These are phyloP conservation scores for Hoplodrina ambigua DNA, from an alignment of 2,888 invertebrate species.

Conservation along the genomic window DNA sequence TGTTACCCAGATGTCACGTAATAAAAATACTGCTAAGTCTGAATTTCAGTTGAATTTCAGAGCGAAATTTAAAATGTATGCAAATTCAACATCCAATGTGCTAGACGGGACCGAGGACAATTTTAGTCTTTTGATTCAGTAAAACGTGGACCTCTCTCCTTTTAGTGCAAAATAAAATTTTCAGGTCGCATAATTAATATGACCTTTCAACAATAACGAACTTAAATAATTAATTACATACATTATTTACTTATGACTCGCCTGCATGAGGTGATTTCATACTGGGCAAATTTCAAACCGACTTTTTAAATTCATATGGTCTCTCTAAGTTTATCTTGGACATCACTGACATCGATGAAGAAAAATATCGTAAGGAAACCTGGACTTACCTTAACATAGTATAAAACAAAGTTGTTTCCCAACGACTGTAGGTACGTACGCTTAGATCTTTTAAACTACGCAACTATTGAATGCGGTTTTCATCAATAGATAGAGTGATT, in stretches of 20 bases:
- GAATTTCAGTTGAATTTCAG: slow-evolving; percentile 54
- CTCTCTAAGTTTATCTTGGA: too few species aligned
- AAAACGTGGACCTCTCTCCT: slow-evolving; percentile 26
- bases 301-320: too few species aligned
- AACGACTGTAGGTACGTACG: too few species aligned
- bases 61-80: slow-evolving; percentile 71
- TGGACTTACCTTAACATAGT: too few species aligned
- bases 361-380: too few species aligned
- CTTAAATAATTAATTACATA: background rate
- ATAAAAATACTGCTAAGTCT: slow-evolving; percentile 58
- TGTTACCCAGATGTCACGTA: slow-evolving; percentile 53
- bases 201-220: slow-evolving; percentile 13
- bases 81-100: slow-evolving; percentile 67
- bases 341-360: too few species aligned
- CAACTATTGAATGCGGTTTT: too few species aligned
- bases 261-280: too few species aligned
- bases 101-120: slow-evolving; percentile 39
- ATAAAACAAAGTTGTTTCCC: too few species aligned
- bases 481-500: too few species aligned
- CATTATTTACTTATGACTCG: background rate
- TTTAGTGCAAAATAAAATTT: slow-evolving; percentile 45
- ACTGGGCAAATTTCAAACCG: too few species aligned
- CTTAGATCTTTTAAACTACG: too few species aligned
- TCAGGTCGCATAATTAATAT: slow-evolving; percentile 46
- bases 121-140: slow-evolving; percentile 50